Base-by-base conservation (phyloP, 2,797 vertebrate species). In the Thripadectes ignobilis region DNA sequence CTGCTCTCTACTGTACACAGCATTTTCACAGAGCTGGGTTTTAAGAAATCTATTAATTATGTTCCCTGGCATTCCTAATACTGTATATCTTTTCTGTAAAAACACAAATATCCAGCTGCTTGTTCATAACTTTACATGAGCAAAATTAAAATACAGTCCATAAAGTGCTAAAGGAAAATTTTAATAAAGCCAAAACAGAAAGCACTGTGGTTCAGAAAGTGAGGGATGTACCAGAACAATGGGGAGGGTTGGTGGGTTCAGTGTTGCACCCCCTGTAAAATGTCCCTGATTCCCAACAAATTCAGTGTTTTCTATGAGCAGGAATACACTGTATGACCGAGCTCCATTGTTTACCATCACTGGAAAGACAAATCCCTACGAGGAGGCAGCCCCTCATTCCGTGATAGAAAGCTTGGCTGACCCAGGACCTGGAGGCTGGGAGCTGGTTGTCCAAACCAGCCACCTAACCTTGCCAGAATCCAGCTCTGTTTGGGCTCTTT, bases 311-410 rank as follows among this genome's bases (percentile, higher is more conserved):
- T 58, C 39, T 27, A 6, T 4, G 19, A 88, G 32, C 7, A 73
- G 4, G 0, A 19, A 39, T 15, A 15, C 8, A 9, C 9, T 34
- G 22, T 6, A n/a, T 0, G 0, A 27, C 20, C 54, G 34, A 63
- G 18, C 24, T 75, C 27, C 39, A 14, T 5, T 29, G 16, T 36
- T 59, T 52, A 43, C 7, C 32, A 30, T 10, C 29, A 48, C 49
- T 21, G 17, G 12, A 68, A 63, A 85, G 54, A 32, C 3, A 38
- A 62, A 43, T 9, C 7, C 14, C 14, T 67, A 3, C 29, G 38
- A 39, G 13, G 14, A 65, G 39, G 48, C 29, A 80, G 22, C 10
- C 20, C 16, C 54, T 62, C 4, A 0, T 57, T 62, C 46, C 43
- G 9, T 1, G 0, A 15, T 3, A 34, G 63, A 17, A 80, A 48